These are phyloP conservation scores for Allygus modestus DNA, from an alignment of 2,888 invertebrate species.

Conservation along the genomic window DNA sequence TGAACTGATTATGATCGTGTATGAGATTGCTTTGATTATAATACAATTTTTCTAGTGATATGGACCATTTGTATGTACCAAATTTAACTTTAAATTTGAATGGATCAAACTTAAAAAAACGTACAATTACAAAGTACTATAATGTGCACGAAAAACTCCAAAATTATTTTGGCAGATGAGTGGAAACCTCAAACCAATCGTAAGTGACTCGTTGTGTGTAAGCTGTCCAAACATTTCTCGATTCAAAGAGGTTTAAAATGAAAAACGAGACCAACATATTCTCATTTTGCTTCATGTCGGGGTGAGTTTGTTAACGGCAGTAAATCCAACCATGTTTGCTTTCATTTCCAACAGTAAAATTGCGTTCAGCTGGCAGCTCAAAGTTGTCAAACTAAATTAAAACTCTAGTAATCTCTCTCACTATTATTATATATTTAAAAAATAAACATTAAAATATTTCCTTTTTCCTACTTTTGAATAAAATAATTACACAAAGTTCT, in stretches of 20 bases:
- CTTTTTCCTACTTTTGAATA: too few relatives aligned
- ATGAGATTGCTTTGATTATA: too few relatives aligned
- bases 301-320: not conserved
- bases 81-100: too few relatives aligned
- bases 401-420: not conserved
- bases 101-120: too few relatives aligned
- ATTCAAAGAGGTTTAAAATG: constrained; percentile 32
- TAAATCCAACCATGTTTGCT: not conserved
- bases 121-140: too few relatives aligned
- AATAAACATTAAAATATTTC: too few relatives aligned
- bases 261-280: constrained; percentile 19
- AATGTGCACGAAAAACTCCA: too few relatives aligned
- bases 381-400: constrained; percentile 2
- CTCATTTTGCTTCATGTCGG: not conserved
- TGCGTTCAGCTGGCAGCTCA: constrained; percentile 9
- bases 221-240: not conserved
- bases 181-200: not conserved
- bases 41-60: too few relatives aligned
- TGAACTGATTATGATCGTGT: too few relatives aligned
- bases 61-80: too few relatives aligned
- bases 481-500: too few relatives aligned
- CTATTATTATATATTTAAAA: not conserved
- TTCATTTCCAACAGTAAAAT: not conserved
- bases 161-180: not conserved
- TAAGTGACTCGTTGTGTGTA: not conserved